Percentiles rank a stretch among this genome's conserved stretches.
These are phyloP conservation scores for Dilophus febrilis DNA, from an alignment of 2,888 invertebrate species.

Conservation along the genomic window DNA sequence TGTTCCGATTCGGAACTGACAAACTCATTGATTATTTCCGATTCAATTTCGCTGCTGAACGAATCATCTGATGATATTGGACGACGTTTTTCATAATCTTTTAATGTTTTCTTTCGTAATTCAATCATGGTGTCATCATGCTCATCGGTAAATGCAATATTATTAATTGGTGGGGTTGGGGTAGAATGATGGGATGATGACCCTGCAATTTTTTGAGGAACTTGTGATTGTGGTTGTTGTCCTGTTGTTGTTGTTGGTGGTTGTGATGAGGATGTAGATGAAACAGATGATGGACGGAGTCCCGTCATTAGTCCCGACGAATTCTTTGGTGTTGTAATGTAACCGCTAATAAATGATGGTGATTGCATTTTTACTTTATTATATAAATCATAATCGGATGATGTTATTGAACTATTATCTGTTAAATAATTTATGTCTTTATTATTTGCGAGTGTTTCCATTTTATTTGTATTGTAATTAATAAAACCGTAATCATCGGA, in stretches of 20 bases:
- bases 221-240: no score
- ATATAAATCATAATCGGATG: conserved; percentile 28
- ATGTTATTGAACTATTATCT: conserved; percentile 27
- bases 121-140: conserved; percentile 22
- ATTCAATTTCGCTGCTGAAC: conserved; percentile 42
- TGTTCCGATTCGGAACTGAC: conserved; percentile 45
- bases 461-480: conserved; percentile 8
- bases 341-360: conserved; percentile 20
- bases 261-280: no score
- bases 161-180: conserved; percentile 13
- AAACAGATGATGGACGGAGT: no score
- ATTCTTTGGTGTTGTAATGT: no score
- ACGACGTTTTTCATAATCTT: conserved; percentile 37
- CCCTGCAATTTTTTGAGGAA: no score
- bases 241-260: no score
- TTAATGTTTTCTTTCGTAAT: no score
- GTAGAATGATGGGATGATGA: no score
- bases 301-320: no score
- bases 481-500: conserved; percentile 16
- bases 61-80: conserved; percentile 58
- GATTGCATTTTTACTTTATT: conserved; percentile 25
- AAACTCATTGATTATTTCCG: conserved; percentile 33
- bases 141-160: conserved; percentile 16
- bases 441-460: not conserved
- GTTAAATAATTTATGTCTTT: conserved; percentile 26